Base-by-base conservation (phyloP, 92 coral and sea anemone species). In the Paragorgia papillata region DNA sequence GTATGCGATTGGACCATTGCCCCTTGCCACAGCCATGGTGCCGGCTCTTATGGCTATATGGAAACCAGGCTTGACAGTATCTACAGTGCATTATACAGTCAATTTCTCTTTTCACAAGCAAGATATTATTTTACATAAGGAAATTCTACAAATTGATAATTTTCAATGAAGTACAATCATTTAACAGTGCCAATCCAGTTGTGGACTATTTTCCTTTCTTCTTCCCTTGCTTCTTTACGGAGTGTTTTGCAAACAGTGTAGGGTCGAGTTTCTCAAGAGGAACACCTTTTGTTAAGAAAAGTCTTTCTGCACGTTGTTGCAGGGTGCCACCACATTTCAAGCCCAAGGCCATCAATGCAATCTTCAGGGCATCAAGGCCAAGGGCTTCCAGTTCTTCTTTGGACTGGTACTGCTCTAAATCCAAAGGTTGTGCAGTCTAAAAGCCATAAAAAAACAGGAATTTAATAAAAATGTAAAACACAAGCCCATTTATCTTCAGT, bases 251-350 rank as follows among this genome's bases (percentile, higher is more conserved):
- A 85, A 94, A 88, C 55, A 94, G 68, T 7, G 97, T 69, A 44
- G 97, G 89, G 65, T 94, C 98, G 50, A 94, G 87, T 25, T 94
- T 83, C 27, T 91, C 92, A 69, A 79, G 49, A 1, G 98, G 86
- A 41, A 91, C 81, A 18, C 92, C 95, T 80, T 94, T 94, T 48
- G 93, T 86, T 13, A 90, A 66, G 63, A 91, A 94, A 59, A 94
- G 66, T 73, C 98, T 82, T 78, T 88, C 94, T 30, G 98, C 98
- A 62, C 98, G 92, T 82, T 94, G 97, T 34, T 94, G 97, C 28
- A 94, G 60, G 27, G 98, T 94, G 27, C 98, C 98, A 60, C 98
- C 98, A 89, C 98, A 94, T 58, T 94, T 94, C 5, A 94, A 85
- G 60, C 98, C 98, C 77, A 85, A 74, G 10, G 88, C 57, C 74